phyloP scores from a whole-genome alignment of 2,113 vertebrate species.

The Anseranas semipalmata region DNA sequence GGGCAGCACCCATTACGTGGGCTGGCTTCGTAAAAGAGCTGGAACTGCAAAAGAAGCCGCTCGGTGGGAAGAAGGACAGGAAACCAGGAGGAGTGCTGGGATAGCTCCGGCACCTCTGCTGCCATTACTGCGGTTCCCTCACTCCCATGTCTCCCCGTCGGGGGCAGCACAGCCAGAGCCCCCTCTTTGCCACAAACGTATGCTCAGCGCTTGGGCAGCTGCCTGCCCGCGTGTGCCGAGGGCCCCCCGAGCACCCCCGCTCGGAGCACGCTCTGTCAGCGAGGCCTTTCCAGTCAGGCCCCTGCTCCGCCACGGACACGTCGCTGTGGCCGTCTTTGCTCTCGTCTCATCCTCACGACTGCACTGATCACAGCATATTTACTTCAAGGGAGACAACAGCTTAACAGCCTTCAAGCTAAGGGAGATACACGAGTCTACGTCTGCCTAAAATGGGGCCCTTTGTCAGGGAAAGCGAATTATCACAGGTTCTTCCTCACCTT shows the following conservation, averaged over 20 bases:
- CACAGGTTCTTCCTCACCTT: not conserved
- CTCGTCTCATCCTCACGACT: not conserved
- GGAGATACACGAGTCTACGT: not conserved
- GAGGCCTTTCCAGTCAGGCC: not conserved
- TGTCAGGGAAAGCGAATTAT: not conserved
- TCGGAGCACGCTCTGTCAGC: not conserved
- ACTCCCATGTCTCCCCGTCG: not conserved
- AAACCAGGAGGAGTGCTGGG: not conserved
- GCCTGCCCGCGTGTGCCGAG: not conserved
- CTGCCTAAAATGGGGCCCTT: not conserved
- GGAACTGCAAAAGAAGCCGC: not conserved
- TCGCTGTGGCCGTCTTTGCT: not conserved
- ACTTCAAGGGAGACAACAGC: not conserved
- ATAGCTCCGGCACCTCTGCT: not conserved
- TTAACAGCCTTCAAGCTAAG: not conserved
- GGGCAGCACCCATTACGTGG: not conserved
- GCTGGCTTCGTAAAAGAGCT: not conserved
- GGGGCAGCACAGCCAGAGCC: not conserved
- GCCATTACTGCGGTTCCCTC: not conserved
- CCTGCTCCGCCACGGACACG: not conserved
- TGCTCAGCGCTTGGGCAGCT: rapidly evolving
- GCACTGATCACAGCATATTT: not conserved
- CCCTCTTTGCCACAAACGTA: not conserved
- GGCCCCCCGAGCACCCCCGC: not conserved
- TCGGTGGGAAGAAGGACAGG: not conserved